These are phyloP conservation scores for Zaprionus vittiger DNA, from an alignment of 1,140 invertebrate genomes.

Conservation along the genomic window DNA sequence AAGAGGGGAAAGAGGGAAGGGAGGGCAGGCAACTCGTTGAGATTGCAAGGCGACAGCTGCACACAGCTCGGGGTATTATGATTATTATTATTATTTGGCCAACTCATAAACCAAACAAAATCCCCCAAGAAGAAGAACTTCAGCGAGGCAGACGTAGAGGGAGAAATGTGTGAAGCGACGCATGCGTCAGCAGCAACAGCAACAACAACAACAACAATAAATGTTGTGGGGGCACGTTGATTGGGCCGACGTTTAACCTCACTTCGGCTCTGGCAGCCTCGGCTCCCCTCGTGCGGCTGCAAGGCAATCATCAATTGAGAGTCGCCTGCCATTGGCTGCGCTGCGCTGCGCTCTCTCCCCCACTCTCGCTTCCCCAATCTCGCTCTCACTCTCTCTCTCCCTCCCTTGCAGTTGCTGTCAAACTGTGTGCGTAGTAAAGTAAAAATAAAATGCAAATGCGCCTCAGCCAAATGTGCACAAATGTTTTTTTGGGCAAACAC, in stretches of 20 bases:
- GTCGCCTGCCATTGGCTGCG: slow-evolving; percentile 64
- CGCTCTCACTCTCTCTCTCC: too few species aligned
- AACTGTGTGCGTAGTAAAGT: slow-evolving; percentile 32
- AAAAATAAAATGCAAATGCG: slow-evolving; percentile 64
- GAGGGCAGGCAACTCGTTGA: slow-evolving; percentile 38
- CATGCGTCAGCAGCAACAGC: slow-evolving; percentile 65
- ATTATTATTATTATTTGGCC: slow-evolving; percentile 69
- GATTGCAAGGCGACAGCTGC: slow-evolving; percentile 66
- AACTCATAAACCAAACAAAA: slow-evolving; percentile 76
- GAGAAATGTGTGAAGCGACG: slow-evolving; percentile 33
- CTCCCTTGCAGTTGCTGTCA: slow-evolving; percentile 17
- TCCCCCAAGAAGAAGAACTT: neutral
- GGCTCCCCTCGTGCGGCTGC: slow-evolving; percentile 12
- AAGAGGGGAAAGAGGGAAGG: neutral
- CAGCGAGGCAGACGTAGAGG: slow-evolving; percentile 4
- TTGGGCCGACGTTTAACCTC: slow-evolving; percentile 76
- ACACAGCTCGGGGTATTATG: slow-evolving; percentile 28
- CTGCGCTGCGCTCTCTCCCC: neutral
- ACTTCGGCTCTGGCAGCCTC: slow-evolving; percentile 14
- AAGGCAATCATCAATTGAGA: slow-evolving; percentile 45
- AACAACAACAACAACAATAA: slow-evolving; percentile 38
- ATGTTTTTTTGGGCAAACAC: slow-evolving; percentile 63
- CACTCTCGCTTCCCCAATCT: neutral
- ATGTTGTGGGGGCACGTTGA: slow-evolving; percentile 70
- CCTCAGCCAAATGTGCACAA: slow-evolving; percentile 71